Base-by-base conservation (phyloP, 1,140 invertebrate genomes). In the Kradibia gibbosae region DNA sequence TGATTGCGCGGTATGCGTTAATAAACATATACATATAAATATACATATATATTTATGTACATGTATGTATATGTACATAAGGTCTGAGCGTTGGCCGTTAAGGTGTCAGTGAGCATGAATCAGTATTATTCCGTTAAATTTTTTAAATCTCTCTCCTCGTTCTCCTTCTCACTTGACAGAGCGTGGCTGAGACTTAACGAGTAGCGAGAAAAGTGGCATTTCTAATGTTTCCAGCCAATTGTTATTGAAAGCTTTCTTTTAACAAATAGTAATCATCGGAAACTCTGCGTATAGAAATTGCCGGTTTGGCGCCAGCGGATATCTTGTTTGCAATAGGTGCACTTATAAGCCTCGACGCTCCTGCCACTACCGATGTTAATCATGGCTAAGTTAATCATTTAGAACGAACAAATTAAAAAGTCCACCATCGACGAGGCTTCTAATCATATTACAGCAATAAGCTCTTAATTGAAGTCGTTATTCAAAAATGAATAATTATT, bases 51-150 rank as follows among this genome's bases (percentile, higher is more conserved):
- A n/a, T n/a, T n/a, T n/a, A n/a, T n/a, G n/a, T n/a, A n/a, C n/a
- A n/a, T n/a, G n/a, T n/a, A n/a, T 75, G 53, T 74, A 57, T 60
- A 72, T 80, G 53, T 60, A 82, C 53, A 82, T 83, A 42, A 77
- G 81, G 84, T 85, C 83, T 82, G 82, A 86, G 83, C 84, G 84
- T 87, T 86, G 84, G 87, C 80, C 83, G 84, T 86, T 87, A 88
- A 88, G 86, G 87, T 88, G 87, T 88, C 82, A 86, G 87, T 86
- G 86, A 86, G 86, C 86, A 86, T 86, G 85, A 80, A 85, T 85
- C 81, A 85, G 81, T 86, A 85, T 80, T 80, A 55, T 80, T 81
- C 3, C 55, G 77, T 80, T 48, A 45, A 42, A 42, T 72, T 71
- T 73, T 48, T 28, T 79, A 7, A 48, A 17, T 72, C 13, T 55